Conservation (phyloP, 1,140 invertebrate genomes). For the Papilio glaucus region DNA sequence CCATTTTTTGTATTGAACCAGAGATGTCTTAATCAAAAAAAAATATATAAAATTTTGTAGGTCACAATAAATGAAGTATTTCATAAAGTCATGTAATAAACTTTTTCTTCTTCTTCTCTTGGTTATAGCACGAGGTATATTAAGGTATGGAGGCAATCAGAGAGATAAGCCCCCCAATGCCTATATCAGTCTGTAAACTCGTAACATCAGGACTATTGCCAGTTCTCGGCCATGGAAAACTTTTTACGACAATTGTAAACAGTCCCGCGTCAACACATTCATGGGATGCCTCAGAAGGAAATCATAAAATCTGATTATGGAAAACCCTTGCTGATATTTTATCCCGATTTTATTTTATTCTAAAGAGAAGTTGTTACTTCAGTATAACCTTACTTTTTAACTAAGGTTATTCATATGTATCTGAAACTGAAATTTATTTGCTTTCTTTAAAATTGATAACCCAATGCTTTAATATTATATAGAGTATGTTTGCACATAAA, state of each 20-base stretch:
- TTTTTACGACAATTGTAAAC: slow-evolving; percentile 32
- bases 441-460: too few relatives aligned
- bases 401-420: too few relatives aligned
- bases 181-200: slow-evolving; percentile 12
- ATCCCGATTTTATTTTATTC: not conserved
- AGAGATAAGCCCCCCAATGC: slow-evolving; percentile 25
- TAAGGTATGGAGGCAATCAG: slow-evolving; percentile 19
- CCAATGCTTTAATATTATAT: too few relatives aligned
- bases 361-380: too few relatives aligned
- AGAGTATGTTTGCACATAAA: too few relatives aligned
- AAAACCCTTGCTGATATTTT: slow-evolving; percentile 2
- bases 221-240: slow-evolving; percentile 32
- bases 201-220: slow-evolving; percentile 26
- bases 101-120: not conserved
- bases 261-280: slow-evolving; percentile 11
- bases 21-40: too few relatives aligned
- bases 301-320: slow-evolving; percentile 18
- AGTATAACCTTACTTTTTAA: too few relatives aligned
- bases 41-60: too few relatives aligned
- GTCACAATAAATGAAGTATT: not conserved
- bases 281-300: not conserved
- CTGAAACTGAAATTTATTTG: too few relatives aligned
- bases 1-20: too few relatives aligned
- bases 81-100: too few relatives aligned
- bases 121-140: not conserved